Base-by-base conservation (phyloP, 2,888 invertebrate genomes). In the Kuschelorhynchus macadamiae region DNA sequence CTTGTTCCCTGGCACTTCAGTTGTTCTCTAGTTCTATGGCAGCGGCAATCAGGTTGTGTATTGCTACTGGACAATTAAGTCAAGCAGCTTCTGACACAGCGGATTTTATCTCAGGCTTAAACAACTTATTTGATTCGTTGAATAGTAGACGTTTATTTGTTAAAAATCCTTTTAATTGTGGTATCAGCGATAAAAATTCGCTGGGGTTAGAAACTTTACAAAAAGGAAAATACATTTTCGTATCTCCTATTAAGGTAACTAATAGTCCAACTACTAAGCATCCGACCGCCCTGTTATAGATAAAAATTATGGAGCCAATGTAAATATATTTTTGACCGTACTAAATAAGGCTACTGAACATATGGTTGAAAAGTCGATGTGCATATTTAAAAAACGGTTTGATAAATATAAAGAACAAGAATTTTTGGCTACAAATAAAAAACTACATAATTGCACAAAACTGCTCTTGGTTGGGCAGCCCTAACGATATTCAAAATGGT, bases 81-180 rank as follows among this genome's bases (percentile, higher is more conserved):
- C 16, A 14, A 12, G 17, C 42, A 42, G 25, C 14, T 7, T 42
- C 42, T 17, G 42, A 42, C 36, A 25, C n/a, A n/a, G n/a, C n/a
- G n/a, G n/a, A n/a, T n/a, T n/a, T n/a, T n/a, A n/a, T n/a, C n/a
- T n/a, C n/a, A n/a, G n/a, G 25, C 12, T 17, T 42, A 42, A 42
- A 14, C 2, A 42, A 42, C 17, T 17, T 42, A 20, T 47, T 47
- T 30, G 47, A 47, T 30, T 21, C 47, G 21, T 47, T 47, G 14
- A 47, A 47, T 47, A 47, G 42, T 16, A 42, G 17, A 42, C 14
- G 16, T 16, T 12, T 42, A 16, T 16, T 42, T 42, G 42, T 12
- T 2, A 42, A 42, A 42, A 42, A 42, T 42, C 42, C 42, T 16
- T 42, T 42, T 42, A 42, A 42, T 16, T 42, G 42, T 16, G 42